Percentiles rank a stretch among this genome's conserved stretches.
Conservation (phyloP, 2,888 invertebrate species). For the Drosophila helvetica region DNA sequence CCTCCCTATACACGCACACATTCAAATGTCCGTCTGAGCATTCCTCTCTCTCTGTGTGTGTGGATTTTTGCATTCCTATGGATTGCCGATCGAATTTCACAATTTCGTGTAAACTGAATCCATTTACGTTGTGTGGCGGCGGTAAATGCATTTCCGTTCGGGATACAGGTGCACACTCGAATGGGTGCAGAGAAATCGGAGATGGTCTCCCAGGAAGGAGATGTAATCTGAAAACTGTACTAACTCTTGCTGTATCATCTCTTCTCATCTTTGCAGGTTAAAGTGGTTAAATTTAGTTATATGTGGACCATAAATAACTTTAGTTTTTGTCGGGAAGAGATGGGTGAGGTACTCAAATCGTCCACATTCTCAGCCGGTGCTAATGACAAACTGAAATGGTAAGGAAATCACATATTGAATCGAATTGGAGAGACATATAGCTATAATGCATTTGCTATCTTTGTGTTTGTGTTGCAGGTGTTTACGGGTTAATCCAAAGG, state of each 20-base stretch:
- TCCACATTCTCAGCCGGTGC: constrained; percentile 99
- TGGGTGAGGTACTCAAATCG: constrained; percentile 99
- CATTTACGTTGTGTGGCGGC: constrained; percentile 41
- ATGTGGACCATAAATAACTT: constrained; percentile 99
- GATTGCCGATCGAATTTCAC: constrained; percentile 65
- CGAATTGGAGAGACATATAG: accelerated
- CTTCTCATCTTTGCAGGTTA: constrained; percentile 91
- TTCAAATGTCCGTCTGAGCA: neutral
- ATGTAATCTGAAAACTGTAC: neutral
- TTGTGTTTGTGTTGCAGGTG: constrained; percentile 87
- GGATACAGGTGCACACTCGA: constrained; percentile 47
- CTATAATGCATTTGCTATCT: neutral
- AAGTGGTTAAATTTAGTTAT: constrained; percentile 99
- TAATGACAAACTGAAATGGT: constrained; percentile 99
- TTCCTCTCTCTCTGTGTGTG: constrained; percentile 13
- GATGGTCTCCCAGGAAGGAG: constrained; percentile 12
- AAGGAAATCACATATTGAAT: constrained; percentile 56
- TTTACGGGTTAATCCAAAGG: constrained; percentile 99
- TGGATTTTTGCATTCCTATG: constrained; percentile 64
- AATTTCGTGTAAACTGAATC: constrained; percentile 53
- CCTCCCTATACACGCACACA: constrained; percentile 4
- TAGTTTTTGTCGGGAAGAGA: constrained; percentile 99
- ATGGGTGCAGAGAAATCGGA: constrained; percentile 20
- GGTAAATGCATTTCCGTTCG: constrained; percentile 62
- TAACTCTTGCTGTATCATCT: neutral